Base-by-base conservation (phyloP, 1,140 invertebrate species). In the Pogonomyrmex barbatus region DNA sequence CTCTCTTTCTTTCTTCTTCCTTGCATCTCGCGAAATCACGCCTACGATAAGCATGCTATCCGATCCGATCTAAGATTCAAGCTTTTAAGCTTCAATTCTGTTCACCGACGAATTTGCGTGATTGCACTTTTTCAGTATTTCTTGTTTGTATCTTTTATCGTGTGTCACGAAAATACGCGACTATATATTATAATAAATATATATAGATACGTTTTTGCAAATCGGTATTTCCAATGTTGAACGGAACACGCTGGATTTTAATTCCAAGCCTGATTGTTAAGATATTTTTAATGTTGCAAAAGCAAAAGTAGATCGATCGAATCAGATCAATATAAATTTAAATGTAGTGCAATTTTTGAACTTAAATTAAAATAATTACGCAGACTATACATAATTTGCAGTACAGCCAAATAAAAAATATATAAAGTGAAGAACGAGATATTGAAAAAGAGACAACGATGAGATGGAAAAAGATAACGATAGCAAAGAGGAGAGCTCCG, bases 401-500 rank as follows among this genome's bases (percentile, higher is more conserved):
- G 30, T 45, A 47, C 24, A 45, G n/a, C 39, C 10, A 47, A 45
- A 24, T 30, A 36, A 62, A 62, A 36, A 62, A 65, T 39, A 42
- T 42, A 65, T 42, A 39, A 42, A 56, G 1, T n/a, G 42, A n/a
- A 1, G 6, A 50, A 33, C 24, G 17, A 54, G 70, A 54, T 73
- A 75, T 75, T 62, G 62, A 79, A 30, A 68, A 39, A 67, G 47
- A 52, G 33, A 65, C 30, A 42, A 47, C 14, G 36, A 54, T 30
- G 33, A 79, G 77, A 79, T 52, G 24, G 62, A 68, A 54, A 79
- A 30, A 36, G 50, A 79, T 67, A 79, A 54, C 47, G 47, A 42
- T n/a, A 30, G 62, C 62, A 67, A 79, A 12, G 47, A 68, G 63
- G 24, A 67, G n/a, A 79, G 36, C 77, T 79, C 77, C 62, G 77